Base-by-base conservation (phyloP, 2,888 invertebrate genomes). In the Calephelis perditalis region DNA sequence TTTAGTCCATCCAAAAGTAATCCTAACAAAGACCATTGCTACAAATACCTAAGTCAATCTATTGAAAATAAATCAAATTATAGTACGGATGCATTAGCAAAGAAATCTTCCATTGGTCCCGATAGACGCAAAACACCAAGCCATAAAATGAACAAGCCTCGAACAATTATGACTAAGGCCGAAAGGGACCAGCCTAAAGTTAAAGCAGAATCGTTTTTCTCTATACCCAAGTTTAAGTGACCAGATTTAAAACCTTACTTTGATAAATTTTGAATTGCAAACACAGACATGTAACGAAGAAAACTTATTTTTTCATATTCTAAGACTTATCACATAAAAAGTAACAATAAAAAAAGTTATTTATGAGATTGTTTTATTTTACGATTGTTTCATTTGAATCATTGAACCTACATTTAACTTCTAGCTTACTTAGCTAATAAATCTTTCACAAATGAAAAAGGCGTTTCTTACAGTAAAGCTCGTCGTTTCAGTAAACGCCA, bases 401-500 rank as follows among this genome's bases (percentile, higher is more conserved):
- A 40, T 40, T 40, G 40, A 40, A 40, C 40, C 40, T 40, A 40
- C 8, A 40, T 40, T 40, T 40, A 40, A 40, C 40, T 7, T 26
- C 26, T 26, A 26, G 4, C 26, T 15, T 15, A 15, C 15, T 1
- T 40, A 40, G 40, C 40, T 40, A 6, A 6, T 40, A 40, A 8
- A 40, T 40, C 8, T 40, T 40, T 40, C 40, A 40, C 1, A 40
- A 7, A 40, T 40, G 40, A 40, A 8, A 40, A 10, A 54, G 36
- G 36, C 52, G 11, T 36, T 54, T 54, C 36, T 54, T 54, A 54
- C 52, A 54, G 54, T 54, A 54, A 54, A 10, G 35, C 54, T 36
- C 54, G 54, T 54, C 54, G 11, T 54, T 54, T 54, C 52, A 54
- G 52, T 54, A 36, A 54, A 54, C 26, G 36, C 52, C n/a, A 11